A percentile compares a stretch with the other conserved stretches of the same genome.
Conservation (phyloP, 2,888 invertebrate genomes). For the Cantharis nigra region DNA sequence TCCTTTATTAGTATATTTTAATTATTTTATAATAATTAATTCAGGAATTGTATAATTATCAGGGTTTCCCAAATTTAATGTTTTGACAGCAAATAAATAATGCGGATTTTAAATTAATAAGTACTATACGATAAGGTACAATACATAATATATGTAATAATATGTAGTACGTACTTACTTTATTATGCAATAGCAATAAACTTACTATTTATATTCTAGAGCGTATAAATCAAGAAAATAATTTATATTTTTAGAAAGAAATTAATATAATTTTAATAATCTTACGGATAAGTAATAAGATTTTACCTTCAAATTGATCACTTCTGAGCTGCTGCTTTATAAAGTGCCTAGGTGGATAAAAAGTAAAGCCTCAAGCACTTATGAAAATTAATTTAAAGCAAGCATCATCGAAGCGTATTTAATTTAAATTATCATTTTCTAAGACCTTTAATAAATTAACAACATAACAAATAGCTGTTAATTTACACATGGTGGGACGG, state of each 20-base stretch:
- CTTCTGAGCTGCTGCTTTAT: not conserved
- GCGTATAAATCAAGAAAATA: not conserved
- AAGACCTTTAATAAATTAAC: not conserved
- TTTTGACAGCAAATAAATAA: not conserved
- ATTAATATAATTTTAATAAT: not conserved
- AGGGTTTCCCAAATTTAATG: not conserved
- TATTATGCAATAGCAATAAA: not conserved
- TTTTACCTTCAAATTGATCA: not conserved
- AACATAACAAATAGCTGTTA: not conserved
- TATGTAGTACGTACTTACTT: not conserved
- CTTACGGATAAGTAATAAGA: not conserved
- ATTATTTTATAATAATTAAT: no score
- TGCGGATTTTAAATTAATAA: not conserved
- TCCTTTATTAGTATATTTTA: no score
- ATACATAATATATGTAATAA: not conserved
- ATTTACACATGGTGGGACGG: not conserved
- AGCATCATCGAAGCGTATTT: not conserved
- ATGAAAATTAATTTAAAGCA: not conserved
- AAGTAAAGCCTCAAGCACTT: not conserved
- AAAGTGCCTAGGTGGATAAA: not conserved
- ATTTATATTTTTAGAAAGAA: not conserved
- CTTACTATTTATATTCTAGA: not conserved
- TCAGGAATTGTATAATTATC: no score
- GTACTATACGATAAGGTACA: not conserved
- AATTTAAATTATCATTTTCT: not conserved